Base-by-base conservation (phyloP, 2,888 invertebrate species). In the Trichogramma dendrolimi region DNA sequence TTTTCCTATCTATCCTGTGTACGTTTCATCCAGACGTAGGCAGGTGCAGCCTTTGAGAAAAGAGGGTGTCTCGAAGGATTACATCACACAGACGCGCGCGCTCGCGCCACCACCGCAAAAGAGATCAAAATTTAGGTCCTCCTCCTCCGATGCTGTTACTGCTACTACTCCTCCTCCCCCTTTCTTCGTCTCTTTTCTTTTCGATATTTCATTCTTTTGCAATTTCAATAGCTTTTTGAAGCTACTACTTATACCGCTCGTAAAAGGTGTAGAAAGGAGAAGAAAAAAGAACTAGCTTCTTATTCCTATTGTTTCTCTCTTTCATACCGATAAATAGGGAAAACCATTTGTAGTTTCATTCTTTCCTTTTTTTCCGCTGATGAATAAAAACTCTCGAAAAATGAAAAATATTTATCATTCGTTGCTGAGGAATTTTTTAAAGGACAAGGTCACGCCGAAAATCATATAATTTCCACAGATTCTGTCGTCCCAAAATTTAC, bases 121-220 rank as follows among this genome's bases (percentile, higher is more conserved):
- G 53, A 54, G 54, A 59, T 59, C 59, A 49, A 53, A 59, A 54
- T 59, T 49, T 48, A 41, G 52, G 40, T 58, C 40, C 48, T 43
- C 54, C n/a, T 38, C 11, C 47, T 8, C 41, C 39, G 1, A 1
- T 2, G 14, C 14, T 14, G 27, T 3, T 27, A 3, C 27, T 27
- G 27, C 27, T 27, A 27, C 27, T 27, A 27, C 27, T 27, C 1
- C 27, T 27, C 27, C 43, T 27, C 43, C 43, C 38, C 11, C 40
- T 44, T 44, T 39, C 59, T 49, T 49, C 39, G 42, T 27, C 38
- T n/a, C 40, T 44, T 44, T 39, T 54, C 43, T 49, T 27, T 27
- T 2, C 48, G 38, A 40, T 11, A 38, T 5, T 46, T 11, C 39
- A 7, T 11, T 52, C 41, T 52, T 6, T 11, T 41, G 6, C 27